Conservation (phyloP, 2,888 invertebrate genomes). For the Acrocyrtus sp. region DNA sequence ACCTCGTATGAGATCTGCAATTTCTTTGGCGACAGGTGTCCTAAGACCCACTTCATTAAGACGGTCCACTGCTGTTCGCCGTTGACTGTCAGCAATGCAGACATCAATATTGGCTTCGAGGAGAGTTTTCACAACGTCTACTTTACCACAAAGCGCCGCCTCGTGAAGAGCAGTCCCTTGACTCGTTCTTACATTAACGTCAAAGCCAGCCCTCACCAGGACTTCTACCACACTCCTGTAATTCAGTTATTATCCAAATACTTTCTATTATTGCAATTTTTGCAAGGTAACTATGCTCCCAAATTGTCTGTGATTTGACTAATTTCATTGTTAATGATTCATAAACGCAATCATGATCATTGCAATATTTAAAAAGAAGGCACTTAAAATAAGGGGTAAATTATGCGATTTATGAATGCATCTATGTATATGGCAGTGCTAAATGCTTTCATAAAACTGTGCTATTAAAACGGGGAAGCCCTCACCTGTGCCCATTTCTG, state of each 20-base stretch:
- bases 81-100: constrained; percentile 79
- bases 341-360: not conserved
- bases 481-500: constrained; percentile 92
- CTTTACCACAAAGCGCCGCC: constrained; percentile 91
- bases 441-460: too few species aligned
- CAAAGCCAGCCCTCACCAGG: constrained; percentile 84
- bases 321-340: too few species aligned
- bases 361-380: too few species aligned
- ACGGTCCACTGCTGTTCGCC: constrained; percentile 87
- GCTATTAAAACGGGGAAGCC: too few species aligned
- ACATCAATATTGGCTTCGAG: constrained; percentile 85
- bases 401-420: too few species aligned
- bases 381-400: too few species aligned
- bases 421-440: too few species aligned
- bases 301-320: too few species aligned
- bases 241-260: not conserved
- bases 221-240: constrained; percentile 82
- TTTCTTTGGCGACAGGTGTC: constrained; percentile 87
- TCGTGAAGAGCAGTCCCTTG: constrained; percentile 93
- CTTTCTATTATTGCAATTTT: too few species aligned
- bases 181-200: constrained; percentile 86
- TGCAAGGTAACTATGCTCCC: too few species aligned
- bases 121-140: constrained; percentile 84
- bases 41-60: constrained; percentile 80
- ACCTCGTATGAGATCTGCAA: constrained; percentile 86